Base-by-base conservation (phyloP, 2,113 vertebrate species). In the Axis porcinus region DNA sequence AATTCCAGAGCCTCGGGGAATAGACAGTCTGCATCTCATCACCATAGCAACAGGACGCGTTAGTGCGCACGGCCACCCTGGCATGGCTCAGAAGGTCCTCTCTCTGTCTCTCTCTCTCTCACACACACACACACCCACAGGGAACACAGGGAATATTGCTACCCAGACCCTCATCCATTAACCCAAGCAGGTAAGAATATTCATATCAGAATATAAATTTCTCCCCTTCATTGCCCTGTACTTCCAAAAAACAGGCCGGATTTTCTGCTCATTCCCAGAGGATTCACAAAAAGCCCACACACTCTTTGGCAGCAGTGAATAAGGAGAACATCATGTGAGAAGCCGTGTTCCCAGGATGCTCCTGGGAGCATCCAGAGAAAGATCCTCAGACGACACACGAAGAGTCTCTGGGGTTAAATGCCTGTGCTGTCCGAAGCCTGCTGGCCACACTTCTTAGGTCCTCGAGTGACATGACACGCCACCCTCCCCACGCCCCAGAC, bases 371-470 rank as follows among this genome's bases (percentile, higher is more conserved):
- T 19, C n/a, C 40, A 0, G 8, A 9, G 50, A 52, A 52, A 79
- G n/a, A 27, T 30, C 79, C 81, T 74, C 58, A 15, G 10, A 55
- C 6, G 25, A 58, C 30, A 52, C 58, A 15, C 3, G 3, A 33
- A 74, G 19, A 28, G 25, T 5, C 78, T 36, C 52, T 54, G 2
- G 27, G n/a, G 57, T 36, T 85, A 43, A 6, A 36, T 2, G 1
- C 3, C 58, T 1, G 0, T 0, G 12, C 19, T 5, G 4, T 86
- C 21, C 0, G 0, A 8, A 2, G 12, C 30, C 23, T 16, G 1
- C 36, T 1, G 1, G 27, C 43, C 28, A 4, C 6, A 8, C 28
- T 43, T 14, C 52, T 40, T 3, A 33, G 5, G 21, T 43, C 43
- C 52, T 40, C 19, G 33, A 16, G 74, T 70, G 83, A 82, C 60